These are phyloP conservation scores for Tetropium fuscum DNA, from an alignment of 2,888 invertebrate species.

Conservation along the genomic window DNA sequence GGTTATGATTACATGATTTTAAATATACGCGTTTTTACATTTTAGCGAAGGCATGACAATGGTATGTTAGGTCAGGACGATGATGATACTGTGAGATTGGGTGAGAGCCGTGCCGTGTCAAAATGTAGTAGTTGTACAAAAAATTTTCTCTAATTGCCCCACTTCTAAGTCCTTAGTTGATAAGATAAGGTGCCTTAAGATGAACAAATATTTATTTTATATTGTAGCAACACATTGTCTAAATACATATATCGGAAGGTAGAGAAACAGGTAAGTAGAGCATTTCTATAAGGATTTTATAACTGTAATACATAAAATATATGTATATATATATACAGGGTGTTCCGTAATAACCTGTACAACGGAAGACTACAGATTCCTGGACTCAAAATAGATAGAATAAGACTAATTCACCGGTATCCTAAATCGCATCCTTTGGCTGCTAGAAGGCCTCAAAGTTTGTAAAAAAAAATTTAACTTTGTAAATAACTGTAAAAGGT, in stretches of 20 bases:
- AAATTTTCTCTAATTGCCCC: slow-evolving; percentile 47
- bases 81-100: slow-evolving; percentile 75
- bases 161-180: slow-evolving; percentile 10
- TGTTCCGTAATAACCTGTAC: too few relatives aligned
- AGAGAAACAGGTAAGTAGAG: too few relatives aligned
- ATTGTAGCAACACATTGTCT: background rate
- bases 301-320: too few relatives aligned
- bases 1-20: background rate
- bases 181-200: slow-evolving; percentile 33
- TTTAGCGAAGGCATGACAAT: slow-evolving; percentile 81
- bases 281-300: background rate
- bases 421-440: too few relatives aligned
- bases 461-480: too few relatives aligned
- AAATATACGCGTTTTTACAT: slow-evolving; percentile 44
- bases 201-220: slow-evolving; percentile 19
- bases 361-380: too few relatives aligned
- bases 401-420: too few relatives aligned
- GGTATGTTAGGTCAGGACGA: slow-evolving; percentile 72
- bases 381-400: too few relatives aligned
- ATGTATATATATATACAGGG: too few relatives aligned
- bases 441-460: too few relatives aligned
- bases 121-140: slow-evolving; percentile 75
- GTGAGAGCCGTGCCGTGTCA: slow-evolving; percentile 76
- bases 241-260: background rate
- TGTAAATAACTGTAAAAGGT: too few relatives aligned